Base-by-base conservation (phyloP, 2,113 vertebrate genomes). In the Neolamprologus sp. region DNA sequence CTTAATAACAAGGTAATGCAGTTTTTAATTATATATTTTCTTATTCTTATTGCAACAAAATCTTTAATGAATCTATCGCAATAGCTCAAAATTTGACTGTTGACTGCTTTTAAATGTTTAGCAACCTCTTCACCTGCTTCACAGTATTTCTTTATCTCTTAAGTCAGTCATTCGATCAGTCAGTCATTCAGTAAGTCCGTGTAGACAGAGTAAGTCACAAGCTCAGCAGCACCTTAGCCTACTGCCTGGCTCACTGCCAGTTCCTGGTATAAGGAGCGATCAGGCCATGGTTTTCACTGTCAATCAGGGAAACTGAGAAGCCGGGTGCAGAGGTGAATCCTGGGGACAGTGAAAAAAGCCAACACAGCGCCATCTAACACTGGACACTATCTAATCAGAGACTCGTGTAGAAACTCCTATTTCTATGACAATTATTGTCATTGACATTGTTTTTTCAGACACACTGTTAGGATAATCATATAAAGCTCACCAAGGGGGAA, bases 161-260 rank as follows among this genome's bases (percentile, higher is more conserved):
- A 78, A 80, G 75, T 85, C 84, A 79, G 78, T 86, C 81, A 78
- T 60, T 87, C 23, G 68, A 75, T 83, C 80, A 21, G 65, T 86
- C 86, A 60, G 65, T 86, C 89, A 84, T 40, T 94, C 58, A 87
- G 81, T 82, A 17, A 83, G 84, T 91, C 63, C 51, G 58, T 54
- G 80, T 6, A 53, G 80, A 91, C 84, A 80, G 83, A 85, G 71
- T 57, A 83, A 85, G 84, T 90, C 80, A 79, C 17, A 82, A 63
- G 40, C 91, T 91, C 85, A 92, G 91, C 87, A 81, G 80, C 85
- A 86, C 88, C 85, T 85, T 49, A 89, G 84, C 90, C 86, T 51
- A 9, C 37, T 58, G 75, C 51, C 68, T 93, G 86, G 83, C 79
- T 78, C 63, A 78, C 63, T 83, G 86, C 88, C 87, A 89, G 16